A percentile compares a stretch with the other conserved stretches of the same genome.
Evolutionary conservation across 2,888 invertebrate genomes (phyloP).

Genomic region (Nineta flava): DNA sequence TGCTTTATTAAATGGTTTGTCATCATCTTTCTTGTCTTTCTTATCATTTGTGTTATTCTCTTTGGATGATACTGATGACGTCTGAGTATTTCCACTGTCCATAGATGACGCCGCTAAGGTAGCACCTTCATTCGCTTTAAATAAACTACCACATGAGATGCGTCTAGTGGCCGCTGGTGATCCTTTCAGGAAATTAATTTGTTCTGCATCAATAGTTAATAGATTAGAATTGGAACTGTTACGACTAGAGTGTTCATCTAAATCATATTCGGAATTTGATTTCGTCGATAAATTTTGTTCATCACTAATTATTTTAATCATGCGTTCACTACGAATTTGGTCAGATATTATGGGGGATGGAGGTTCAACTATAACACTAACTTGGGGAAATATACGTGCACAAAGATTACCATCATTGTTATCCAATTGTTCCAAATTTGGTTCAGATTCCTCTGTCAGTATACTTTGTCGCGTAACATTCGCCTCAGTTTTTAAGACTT

Average conservation of each 20-base stretch:
- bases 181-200: conserved; percentile 47
- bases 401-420: conserved; percentile 9
- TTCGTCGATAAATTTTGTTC: background rate
- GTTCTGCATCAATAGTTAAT: conserved; percentile 43
- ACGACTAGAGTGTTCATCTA: conserved; percentile 17
- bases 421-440: conserved; percentile 10
- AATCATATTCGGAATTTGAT: conserved; percentile 20
- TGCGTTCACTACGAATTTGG: conserved; percentile 19
- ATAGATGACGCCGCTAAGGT: conserved; percentile 36
- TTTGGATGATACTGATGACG: conserved; percentile 33
- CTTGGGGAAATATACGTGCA: conserved; percentile 38
- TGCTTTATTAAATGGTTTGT: conserved; percentile 38
- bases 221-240: conserved; percentile 39
- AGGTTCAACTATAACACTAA: conserved; percentile 58
- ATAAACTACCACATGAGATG: conserved; percentile 80
- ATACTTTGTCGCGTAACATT: conserved; percentile 24
- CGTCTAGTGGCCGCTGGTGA: conserved; percentile 76
- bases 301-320: conserved; percentile 19
- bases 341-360: conserved; percentile 56
- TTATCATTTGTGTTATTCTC: conserved; percentile 35
- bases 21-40: conserved; percentile 23
- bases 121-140: conserved; percentile 54
- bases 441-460: conserved; percentile 25
- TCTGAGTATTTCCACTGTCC: conserved; percentile 32
- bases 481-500: conserved; percentile 27